Conservation (phyloP, 2,888 invertebrate species). For the Drosophila mayaguana region DNA sequence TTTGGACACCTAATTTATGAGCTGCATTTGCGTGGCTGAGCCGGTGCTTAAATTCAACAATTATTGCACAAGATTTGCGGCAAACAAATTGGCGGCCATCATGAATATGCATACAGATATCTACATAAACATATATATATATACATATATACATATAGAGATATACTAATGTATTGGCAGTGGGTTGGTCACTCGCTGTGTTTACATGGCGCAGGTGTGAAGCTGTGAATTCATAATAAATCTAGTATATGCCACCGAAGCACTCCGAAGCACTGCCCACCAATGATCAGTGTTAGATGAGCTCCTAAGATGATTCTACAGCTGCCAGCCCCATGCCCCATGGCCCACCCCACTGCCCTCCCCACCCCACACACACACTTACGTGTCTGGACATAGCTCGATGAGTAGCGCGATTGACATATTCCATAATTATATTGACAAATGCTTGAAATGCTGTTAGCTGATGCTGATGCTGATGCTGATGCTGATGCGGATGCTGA, state of each 20-base stretch:
- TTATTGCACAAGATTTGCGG: constrained; percentile 37
- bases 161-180: not conserved
- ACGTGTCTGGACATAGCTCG: constrained; percentile 15
- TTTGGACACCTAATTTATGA: constrained; percentile 79
- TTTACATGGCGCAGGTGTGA: constrained; percentile 46
- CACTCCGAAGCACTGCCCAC: constrained; percentile 13
- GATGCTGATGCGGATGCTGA: too few species aligned
- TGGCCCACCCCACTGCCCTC: not conserved
- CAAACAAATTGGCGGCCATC: constrained; percentile 51
- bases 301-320: constrained; percentile 17
- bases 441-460: constrained; percentile 20
- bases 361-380: not conserved
- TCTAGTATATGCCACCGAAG: constrained; percentile 23
- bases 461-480: too few species aligned
- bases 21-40: constrained; percentile 73
- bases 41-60: constrained; percentile 43
- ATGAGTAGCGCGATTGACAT: constrained; percentile 51
- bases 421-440: constrained; percentile 44
- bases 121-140: not conserved
- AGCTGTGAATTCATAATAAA: constrained; percentile 51
- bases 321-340: not conserved
- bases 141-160: not conserved
- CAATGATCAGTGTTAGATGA: constrained; percentile 48
- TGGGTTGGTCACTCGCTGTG: constrained; percentile 7
- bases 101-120: constrained; percentile 40